phyloP scores from a whole-genome alignment of 2,888 invertebrate genomes.

The Cabera pusaria region DNA sequence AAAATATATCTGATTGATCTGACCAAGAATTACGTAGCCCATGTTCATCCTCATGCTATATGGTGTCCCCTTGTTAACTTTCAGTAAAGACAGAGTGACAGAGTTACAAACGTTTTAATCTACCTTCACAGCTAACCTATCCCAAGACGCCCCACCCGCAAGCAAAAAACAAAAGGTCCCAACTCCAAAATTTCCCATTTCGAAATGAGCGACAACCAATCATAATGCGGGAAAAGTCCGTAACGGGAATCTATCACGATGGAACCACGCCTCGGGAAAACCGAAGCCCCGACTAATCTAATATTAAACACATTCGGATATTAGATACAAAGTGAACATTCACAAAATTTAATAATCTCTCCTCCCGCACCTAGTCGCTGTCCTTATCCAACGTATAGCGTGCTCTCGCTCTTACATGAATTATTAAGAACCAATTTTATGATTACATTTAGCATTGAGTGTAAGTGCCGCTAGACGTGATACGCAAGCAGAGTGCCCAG shows the following conservation, averaged over 20 bases:
- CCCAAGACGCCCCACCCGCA: conserved; percentile 29
- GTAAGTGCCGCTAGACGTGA: conserved; percentile 75
- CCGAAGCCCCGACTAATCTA: conserved; percentile 73
- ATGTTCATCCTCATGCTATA: too few relatives aligned
- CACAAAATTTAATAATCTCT: conserved; percentile 81
- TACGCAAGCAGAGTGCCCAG: conserved; percentile 65
- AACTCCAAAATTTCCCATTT: conserved; percentile 58
- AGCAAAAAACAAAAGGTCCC: conserved; percentile 31
- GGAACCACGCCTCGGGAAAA: conserved; percentile 60
- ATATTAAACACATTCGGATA: conserved; percentile 83
- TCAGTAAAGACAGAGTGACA: too few relatives aligned
- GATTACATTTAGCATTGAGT: conserved; percentile 79
- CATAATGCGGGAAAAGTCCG: conserved; percentile 61
- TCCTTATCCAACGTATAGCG: conserved; percentile 40
- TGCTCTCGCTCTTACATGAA: conserved; percentile 60
- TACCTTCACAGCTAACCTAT: too few relatives aligned
- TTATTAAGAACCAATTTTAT: conserved; percentile 83
- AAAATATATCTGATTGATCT: too few relatives aligned
- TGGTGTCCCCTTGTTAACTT: too few relatives aligned
- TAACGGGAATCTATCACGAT: conserved; percentile 69
- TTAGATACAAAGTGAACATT: conserved; percentile 83
- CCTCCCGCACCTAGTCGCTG: conserved; percentile 55
- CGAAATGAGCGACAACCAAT: conserved; percentile 70
- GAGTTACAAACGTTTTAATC: too few relatives aligned
- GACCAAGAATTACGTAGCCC: too few relatives aligned